Evolutionary conservation across 2,888 invertebrate genomes (phyloP).

Genomic region (Syrphus vitripennis): DNA sequence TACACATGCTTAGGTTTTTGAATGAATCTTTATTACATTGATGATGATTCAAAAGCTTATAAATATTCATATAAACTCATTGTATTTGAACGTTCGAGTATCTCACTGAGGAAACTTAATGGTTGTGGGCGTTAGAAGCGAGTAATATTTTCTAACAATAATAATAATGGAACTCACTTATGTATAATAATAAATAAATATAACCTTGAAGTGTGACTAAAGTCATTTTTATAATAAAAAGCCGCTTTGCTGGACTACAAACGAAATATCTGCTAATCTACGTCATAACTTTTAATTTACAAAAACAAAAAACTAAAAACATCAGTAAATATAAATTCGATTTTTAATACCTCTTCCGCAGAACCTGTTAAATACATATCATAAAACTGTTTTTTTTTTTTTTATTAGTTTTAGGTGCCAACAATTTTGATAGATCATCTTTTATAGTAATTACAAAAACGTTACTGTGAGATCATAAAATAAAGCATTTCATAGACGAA

Average conservation of each 20-base stretch:
- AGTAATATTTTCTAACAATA: neutral
- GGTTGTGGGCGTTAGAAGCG: neutral
- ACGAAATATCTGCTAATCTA: neutral
- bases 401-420: neutral
- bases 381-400: neutral
- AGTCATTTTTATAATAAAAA: neutral
- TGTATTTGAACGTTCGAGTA: slow-evolving; percentile 10
- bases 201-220: slow-evolving; percentile 1
- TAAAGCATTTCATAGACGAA: neutral
- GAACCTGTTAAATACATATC: neutral
- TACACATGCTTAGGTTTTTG: neutral
- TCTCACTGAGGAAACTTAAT: neutral
- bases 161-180: neutral
- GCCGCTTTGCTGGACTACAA: neutral
- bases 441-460: neutral
- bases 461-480: slow-evolving; percentile 5
- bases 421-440: neutral
- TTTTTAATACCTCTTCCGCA: neutral
- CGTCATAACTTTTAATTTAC: neutral
- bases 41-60: slow-evolving; percentile 33
- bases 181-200: neutral
- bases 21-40: neutral
- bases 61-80: slow-evolving; percentile 46
- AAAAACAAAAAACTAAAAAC: neutral
- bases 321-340: too few species aligned